Evolutionary conservation across 2,797 vertebrate species (phyloP).

Genomic region (Bovichtus diacanthus): DNA sequence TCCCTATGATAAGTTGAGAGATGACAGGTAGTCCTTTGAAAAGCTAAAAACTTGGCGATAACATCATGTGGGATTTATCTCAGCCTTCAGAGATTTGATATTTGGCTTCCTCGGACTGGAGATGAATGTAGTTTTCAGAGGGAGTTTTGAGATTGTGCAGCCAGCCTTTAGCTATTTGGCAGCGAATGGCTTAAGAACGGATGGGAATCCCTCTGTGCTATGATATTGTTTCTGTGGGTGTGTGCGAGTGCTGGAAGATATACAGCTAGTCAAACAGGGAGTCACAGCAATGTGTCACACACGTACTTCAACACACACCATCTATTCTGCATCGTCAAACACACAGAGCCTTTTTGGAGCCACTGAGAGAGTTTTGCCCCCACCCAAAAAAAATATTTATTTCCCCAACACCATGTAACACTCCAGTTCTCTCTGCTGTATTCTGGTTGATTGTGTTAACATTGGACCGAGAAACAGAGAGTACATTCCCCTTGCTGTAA

Average conservation of each 20-base stretch:
- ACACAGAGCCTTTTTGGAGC: slow-evolving; percentile 5
- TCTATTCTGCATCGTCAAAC: slow-evolving; percentile 31
- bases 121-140: slow-evolving; percentile 34
- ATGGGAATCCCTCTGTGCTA: slow-evolving; percentile 33
- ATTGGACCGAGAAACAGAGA: slow-evolving; percentile 7
- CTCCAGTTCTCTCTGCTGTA: background rate
- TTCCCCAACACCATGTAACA: slow-evolving; percentile 1
- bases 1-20: slow-evolving; percentile 45
- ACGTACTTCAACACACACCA: slow-evolving; percentile 25
- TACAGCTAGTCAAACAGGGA: slow-evolving; percentile 43
- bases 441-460: slow-evolving; percentile 36
- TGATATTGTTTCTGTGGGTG: slow-evolving; percentile 25
- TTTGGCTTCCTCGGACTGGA: slow-evolving; percentile 45
- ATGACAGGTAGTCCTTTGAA: slow-evolving; percentile 49
- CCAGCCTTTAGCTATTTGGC: slow-evolving; percentile 27
- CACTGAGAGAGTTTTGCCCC: slow-evolving; percentile 13
- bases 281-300: slow-evolving; percentile 31
- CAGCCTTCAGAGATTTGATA: slow-evolving; percentile 37
- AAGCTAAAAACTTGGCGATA: slow-evolving; percentile 42
- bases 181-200: slow-evolving; percentile 31
- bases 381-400: background rate
- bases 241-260: slow-evolving; percentile 34
- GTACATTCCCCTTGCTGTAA: slow-evolving; percentile 18
- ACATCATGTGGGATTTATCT: slow-evolving; percentile 55
- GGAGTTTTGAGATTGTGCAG: slow-evolving; percentile 38